Base-by-base conservation (phyloP, 2,888 invertebrate species). In the Tortricodes alternella region DNA sequence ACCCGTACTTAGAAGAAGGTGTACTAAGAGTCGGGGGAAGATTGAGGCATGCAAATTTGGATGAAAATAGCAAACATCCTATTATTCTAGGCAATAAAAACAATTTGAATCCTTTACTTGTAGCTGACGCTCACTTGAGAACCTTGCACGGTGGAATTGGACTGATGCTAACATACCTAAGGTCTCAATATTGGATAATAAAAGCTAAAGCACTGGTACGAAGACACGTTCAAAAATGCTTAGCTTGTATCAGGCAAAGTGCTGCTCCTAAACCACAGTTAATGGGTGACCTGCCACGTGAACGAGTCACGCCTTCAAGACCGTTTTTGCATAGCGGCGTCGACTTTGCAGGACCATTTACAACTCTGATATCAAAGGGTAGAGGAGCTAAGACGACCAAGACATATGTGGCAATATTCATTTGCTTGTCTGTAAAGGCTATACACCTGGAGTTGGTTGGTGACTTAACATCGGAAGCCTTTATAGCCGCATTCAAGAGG, bases 381-480 rank as follows among this genome's bases (percentile, higher is more conserved):
- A 58, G 70, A 58, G 68, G 70, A 16, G 23, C 43, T 0, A 67
- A 63, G 53, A 48, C 64, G 0, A 13, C 9, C 0, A 49, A 49
- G 35, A 61, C 59, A 3, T 71, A 71, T 19, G 65, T 70, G 8
- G 53, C 62, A 2, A 57, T 72, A 4, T 74, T 74, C 32, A 53
- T 71, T 1, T 68, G 68, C 35, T 52, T 68, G 56, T 52, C 61
- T 0, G 63, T 65, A 0, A 64, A 65, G 27, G 67, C 66, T 0
- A 55, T 68, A 2, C 70, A 70, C 46, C 41, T 72, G 2, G 73
- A 74, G 38, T 29, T 65, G 6, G 70, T 68, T 2, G 50, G 55
- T 1, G 59, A 60, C 8, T 59, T 70, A 0, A 53, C 62, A 9
- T 62, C 68, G 0, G 61, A 63, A 19, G 61, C 59, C 1, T 51